Base-by-base conservation (phyloP, 23 tunicate genomes). In the Aplidium turbinatum region DNA sequence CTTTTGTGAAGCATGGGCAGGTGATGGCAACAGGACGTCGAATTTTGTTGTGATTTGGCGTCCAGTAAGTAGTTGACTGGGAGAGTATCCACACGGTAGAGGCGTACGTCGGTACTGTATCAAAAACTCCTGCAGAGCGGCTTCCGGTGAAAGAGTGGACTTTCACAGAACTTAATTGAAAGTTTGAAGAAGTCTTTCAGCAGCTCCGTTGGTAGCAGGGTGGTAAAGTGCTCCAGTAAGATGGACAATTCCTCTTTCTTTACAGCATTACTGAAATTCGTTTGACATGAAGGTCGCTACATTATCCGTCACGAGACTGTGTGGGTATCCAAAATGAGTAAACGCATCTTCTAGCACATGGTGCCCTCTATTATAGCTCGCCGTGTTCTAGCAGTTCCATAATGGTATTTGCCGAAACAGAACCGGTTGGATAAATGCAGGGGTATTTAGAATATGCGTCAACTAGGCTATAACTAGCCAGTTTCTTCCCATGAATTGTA, bases 401-500 rank as follows among this genome's bases (percentile, higher is more conserved):
- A 27, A 9, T 26, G 29, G 35, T 6, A 6, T 29, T 60, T 60
- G 35, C 20, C 7, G 35, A 60, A 4, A 60, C 11, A 27, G n/a
- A 6, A 9, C 9, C 7, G 31, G 36, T 60, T 4, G 68, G 36
- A 29, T 60, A 29, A 29, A 60, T 60, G 68, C 68, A 25, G 3
- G 76, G 60, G 3, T 29, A 70, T 70, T 70, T 70, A 30, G 60
- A 70, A 30, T 70, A 48, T 24, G 76, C 76, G 47, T 70, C 60
- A 25, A 70, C 60, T n/a, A n/a, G n/a, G n/a, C n/a, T 3, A 46
- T 48, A 4, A 70, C 76, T 4, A 70, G 76, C 55, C 55, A 70
- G 36, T 70, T 70, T 47, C 29, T 48, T 24, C 29, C 56, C 58
- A 46, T 47, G n/a, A 46, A 40, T 2, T 47, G 21, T 24, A 40